Base-by-base conservation (phyloP, 2,888 invertebrate genomes). In the Pecten maximus region DNA sequence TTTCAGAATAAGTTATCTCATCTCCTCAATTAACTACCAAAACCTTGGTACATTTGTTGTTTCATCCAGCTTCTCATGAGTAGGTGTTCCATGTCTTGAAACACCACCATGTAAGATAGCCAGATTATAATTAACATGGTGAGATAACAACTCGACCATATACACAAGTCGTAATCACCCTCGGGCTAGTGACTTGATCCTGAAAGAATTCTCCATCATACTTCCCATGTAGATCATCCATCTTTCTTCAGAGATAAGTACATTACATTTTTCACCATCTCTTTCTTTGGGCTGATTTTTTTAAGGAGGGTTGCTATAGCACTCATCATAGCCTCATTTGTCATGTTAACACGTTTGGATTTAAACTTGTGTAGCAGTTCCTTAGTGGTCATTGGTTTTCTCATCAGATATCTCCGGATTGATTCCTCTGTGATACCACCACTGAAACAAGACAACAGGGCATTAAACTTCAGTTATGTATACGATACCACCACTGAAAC, bases 341-440 rank as follows among this genome's bases (percentile, higher is more conserved):
- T 98, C 89, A 99, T 97, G 6, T 99, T 99, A 16, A 98, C 98
- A 95, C 99, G 98, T 97, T 99, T 99, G 74, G 98, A 98, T 96
- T 99, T 99, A 97, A 99, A 99, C 97, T 99, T 99, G 93, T 99
- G 98, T 87, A 99, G 97, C 50, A 99, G 97, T 96, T 99, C 99
- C 0, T 99, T 99, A 0, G 99, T 98, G 0, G 99, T 99, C 98
- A 99, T 99, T 0, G 99, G 99, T 96, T 99, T 99, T 16, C 99
- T 98, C 97, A 98, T 98, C 50, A 99, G 97, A 97, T 99, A 99
- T 28, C 99, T 98, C 2, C 99, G 97, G 10, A 99, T 99, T 0
- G 99, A 98, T 95, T 99, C 99, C 96, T 99, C 99, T 0, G 98
- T 98, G 60, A 99, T 98, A 15, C 96, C 96, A 23, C 96, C 95